phyloP scores from a whole-genome alignment of 2,888 invertebrate genomes.

The Cantharis rufa region DNA sequence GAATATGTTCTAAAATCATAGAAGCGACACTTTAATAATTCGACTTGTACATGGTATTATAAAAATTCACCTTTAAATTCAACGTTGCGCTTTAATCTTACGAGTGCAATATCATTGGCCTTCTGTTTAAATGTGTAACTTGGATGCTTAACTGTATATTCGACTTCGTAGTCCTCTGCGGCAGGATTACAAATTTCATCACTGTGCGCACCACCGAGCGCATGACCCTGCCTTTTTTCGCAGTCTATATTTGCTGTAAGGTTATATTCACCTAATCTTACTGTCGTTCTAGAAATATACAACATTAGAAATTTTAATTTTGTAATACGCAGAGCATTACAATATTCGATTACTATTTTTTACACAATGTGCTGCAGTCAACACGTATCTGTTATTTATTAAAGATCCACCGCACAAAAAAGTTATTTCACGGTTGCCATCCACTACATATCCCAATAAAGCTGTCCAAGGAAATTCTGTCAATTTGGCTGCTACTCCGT shows the following conservation, averaged over 20 bases:
- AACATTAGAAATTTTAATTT: neutral
- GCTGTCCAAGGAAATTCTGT: slow-evolving; percentile 59
- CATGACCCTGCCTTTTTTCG: no score
- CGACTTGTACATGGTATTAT: neutral
- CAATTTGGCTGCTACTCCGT: slow-evolving; percentile 51
- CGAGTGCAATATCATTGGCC: neutral
- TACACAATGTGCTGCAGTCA: slow-evolving; percentile 59
- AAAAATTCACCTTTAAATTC: neutral
- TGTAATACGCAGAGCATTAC: neutral
- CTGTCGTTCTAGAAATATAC: neutral
- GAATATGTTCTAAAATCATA: neutral
- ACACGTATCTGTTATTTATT: slow-evolving; percentile 59
- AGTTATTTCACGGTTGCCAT: neutral
- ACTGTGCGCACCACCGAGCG: no score
- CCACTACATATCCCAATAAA: slow-evolving; percentile 52
- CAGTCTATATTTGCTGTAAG: neutral
- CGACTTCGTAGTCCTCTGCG: neutral
- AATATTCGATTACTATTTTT: neutral
- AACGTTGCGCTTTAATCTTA: neutral
- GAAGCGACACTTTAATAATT: neutral
- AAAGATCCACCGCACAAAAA: slow-evolving; percentile 59
- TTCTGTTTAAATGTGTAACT: neutral
- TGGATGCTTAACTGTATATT: neutral
- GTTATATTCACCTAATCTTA: neutral
- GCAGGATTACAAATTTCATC: neutral